A percentile compares a stretch with the other conserved stretches of the same genome.
These are phyloP conservation scores for Zhengitettix transpicula DNA, from an alignment of 2,888 invertebrate species.

Conservation along the genomic window DNA sequence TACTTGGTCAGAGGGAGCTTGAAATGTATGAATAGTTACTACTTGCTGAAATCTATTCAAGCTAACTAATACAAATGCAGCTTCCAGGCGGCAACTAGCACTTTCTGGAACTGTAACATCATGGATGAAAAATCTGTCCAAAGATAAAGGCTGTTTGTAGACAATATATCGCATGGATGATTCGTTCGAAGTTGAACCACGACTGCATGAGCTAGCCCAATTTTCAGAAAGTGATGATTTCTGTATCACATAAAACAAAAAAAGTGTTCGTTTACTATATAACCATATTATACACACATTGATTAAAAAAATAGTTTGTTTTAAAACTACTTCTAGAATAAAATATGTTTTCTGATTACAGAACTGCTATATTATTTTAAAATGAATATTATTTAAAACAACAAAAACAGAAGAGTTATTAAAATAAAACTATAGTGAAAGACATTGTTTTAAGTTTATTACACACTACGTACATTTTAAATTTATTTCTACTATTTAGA, in stretches of 20 bases:
- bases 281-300: no score
- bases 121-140: conserved; percentile 28
- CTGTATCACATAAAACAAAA: conserved; percentile 13
- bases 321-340: no score
- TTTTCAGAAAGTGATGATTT: conserved; percentile 28
- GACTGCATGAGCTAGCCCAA: conserved; percentile 23
- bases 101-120: conserved; percentile 22
- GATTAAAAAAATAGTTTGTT: no score
- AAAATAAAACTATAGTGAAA: no score
- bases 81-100: conserved; percentile 23
- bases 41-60: conserved; percentile 29
- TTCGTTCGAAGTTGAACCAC: conserved; percentile 17
- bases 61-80: conserved; percentile 26
- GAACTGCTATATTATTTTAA: no score
- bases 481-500: no score
- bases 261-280: no score
- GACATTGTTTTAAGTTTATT: no score
- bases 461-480: no score
- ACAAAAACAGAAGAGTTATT: no score
- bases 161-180: conserved; percentile 23
- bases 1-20: conserved; percentile 23
- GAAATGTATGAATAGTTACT: conserved; percentile 28
- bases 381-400: no score
- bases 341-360: no score
- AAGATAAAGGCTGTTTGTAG: conserved; percentile 27